These are phyloP conservation scores for Plebejus argus DNA, from an alignment of 2,888 invertebrate genomes.

Conservation along the genomic window DNA sequence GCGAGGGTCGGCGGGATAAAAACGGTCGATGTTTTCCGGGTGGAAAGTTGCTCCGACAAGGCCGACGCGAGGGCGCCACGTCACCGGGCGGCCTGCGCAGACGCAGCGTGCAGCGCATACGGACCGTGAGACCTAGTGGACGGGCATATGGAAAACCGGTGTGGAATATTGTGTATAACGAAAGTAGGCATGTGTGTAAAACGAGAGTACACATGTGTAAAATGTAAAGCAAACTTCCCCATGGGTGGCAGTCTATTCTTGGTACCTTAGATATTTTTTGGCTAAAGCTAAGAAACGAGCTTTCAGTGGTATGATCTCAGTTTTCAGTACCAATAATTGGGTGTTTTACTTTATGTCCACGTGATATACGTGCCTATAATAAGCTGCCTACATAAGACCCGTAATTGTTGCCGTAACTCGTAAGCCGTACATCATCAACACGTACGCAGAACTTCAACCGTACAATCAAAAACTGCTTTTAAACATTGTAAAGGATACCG, in stretches of 20 bases:
- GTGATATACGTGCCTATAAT: too few species aligned
- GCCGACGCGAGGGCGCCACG: constrained; percentile 61
- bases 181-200: not conserved
- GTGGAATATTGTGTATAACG: not conserved
- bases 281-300: too few species aligned
- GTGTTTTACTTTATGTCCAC: too few species aligned
- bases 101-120: not conserved
- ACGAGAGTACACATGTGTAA: not conserved
- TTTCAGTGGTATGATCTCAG: too few species aligned
- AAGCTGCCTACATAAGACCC: not conserved
- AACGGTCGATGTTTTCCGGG: constrained; percentile 62
- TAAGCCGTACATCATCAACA: not conserved
- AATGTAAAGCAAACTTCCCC: too few species aligned
- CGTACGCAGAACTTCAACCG: not conserved
- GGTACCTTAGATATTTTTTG: too few species aligned
- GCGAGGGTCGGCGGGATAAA: constrained; percentile 45
- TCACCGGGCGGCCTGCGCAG: constrained; percentile 50
- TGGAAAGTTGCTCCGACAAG: constrained; percentile 73
- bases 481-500: constrained; percentile 7
- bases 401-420: not conserved
- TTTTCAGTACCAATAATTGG: too few species aligned
- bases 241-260: too few species aligned
- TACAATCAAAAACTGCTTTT: not conserved
- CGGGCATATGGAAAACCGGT: not conserved
- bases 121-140: not conserved